Conservation (phyloP, 2,113 vertebrate genomes). For the Podarcis cretensis region DNA sequence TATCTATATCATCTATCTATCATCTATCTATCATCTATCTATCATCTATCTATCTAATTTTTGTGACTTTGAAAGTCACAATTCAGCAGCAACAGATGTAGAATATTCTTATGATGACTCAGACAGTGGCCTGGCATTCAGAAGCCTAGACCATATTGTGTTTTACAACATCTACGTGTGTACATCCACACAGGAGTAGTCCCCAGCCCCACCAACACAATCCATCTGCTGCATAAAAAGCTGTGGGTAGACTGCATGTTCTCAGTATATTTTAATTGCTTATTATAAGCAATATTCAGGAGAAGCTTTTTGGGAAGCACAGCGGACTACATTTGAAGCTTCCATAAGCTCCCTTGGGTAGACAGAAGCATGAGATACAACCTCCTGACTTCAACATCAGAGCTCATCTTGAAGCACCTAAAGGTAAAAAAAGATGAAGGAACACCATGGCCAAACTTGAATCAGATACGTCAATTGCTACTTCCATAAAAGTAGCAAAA, state of each 20-base stretch:
- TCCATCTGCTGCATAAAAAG: neutral
- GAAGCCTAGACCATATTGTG: neutral
- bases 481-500: neutral
- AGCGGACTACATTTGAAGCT: neutral
- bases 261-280: neutral
- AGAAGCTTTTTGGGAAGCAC: neutral
- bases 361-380: neutral
- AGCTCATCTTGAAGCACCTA: neutral
- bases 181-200: neutral
- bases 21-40: no score
- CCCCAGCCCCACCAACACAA: neutral
- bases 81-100: neutral
- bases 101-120: neutral
- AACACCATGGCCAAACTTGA: neutral
- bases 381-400: neutral
- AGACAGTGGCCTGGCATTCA: neutral
- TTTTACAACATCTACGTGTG: neutral
- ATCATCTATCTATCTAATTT: no score
- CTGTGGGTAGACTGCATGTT: neutral
- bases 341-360: neutral
- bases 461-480: neutral
- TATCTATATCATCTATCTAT: no score
- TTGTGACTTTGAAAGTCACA: neutral
- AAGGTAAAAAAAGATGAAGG: neutral
- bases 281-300: neutral